A percentile compares a stretch with the other conserved stretches of the same genome.
Evolutionary conservation across 2,113 vertebrate genomes (phyloP).

Genomic region (Xiphorhynchus elegans): DNA sequence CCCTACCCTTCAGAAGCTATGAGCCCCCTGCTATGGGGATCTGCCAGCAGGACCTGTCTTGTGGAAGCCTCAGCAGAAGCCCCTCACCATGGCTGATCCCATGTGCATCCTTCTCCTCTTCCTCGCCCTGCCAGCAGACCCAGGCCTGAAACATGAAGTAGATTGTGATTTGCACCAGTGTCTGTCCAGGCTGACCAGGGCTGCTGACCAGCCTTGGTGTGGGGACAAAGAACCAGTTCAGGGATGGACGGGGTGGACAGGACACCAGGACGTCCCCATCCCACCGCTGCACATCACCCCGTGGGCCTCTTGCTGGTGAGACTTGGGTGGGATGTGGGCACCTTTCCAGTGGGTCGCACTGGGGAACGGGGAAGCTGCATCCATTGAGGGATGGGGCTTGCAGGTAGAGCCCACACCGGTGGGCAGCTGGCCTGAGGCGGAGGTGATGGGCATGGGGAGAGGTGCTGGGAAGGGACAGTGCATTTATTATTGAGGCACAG

Average conservation of each 20-base stretch:
- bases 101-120: not conserved
- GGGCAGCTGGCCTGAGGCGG: not conserved
- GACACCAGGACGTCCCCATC: not conserved
- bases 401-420: not conserved
- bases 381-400: accelerated
- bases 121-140: not conserved
- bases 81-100: not conserved
- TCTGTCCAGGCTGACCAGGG: not conserved
- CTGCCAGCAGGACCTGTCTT: not conserved
- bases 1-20: not conserved
- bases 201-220: accelerated
- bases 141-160: accelerated
- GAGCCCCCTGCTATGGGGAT: accelerated
- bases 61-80: not conserved
- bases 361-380: accelerated
- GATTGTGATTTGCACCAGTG: not conserved
- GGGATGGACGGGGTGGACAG: not conserved
- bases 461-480: constrained; percentile 37
- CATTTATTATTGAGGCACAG: constrained; percentile 27
- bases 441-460: not conserved
- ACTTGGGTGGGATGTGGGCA: not conserved
- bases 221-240: not conserved
- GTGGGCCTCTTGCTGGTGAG: not conserved
- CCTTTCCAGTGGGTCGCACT: accelerated
- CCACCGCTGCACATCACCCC: not conserved